Evolutionary conservation across 2,888 invertebrate species (phyloP).

Genomic region (Gastrophysa polygoni): DNA sequence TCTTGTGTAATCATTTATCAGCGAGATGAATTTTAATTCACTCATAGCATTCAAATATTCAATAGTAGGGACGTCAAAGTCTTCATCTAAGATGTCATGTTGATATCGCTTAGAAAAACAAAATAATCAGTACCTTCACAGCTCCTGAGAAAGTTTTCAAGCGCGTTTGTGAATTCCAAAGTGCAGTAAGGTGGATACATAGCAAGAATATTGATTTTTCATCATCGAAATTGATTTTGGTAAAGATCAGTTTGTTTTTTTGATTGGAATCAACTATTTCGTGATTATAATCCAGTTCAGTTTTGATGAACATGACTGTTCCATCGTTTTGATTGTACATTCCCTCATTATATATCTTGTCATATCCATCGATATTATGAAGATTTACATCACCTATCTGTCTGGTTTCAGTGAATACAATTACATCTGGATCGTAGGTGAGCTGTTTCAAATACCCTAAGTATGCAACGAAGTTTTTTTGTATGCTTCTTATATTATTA

Average conservation of each 20-base stretch:
- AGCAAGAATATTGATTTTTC: conserved; percentile 1
- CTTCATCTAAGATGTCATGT: neutral
- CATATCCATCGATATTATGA: neutral
- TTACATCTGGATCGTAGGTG: neutral
- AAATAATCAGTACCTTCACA: neutral
- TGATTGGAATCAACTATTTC: neutral
- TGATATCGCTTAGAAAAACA: neutral
- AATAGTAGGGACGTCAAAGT: neutral
- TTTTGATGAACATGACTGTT: neutral
- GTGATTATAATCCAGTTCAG: neutral
- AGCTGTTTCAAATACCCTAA: neutral
- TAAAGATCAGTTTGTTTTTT: conserved; percentile 2
- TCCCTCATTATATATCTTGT: neutral
- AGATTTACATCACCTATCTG: neutral
- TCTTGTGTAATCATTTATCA: neutral
- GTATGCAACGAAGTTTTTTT: no score
- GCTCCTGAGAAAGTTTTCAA: neutral
- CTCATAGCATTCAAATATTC: neutral
- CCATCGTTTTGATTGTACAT: no score
- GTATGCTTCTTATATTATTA: no score
- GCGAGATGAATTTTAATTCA: neutral
- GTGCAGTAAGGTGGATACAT: neutral
- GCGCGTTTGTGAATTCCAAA: neutral
- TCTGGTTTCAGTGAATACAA: neutral
- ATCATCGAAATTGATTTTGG: neutral